phyloP scores from a whole-genome alignment of 2,113 vertebrate genomes.

The Cephalopholis sonnerati region DNA sequence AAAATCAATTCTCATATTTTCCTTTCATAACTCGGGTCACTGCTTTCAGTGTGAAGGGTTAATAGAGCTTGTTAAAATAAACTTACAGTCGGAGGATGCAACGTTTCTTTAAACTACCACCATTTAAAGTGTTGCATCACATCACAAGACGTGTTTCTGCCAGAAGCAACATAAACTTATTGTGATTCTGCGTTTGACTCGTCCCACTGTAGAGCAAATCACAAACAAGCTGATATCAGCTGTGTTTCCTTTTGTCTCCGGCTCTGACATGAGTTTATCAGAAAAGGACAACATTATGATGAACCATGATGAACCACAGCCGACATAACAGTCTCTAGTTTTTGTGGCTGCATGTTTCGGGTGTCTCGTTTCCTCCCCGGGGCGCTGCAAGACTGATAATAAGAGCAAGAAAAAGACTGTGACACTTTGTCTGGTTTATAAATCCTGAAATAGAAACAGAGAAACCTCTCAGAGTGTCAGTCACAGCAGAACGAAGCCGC shows the following conservation, averaged over 20 bases:
- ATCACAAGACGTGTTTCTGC: not conserved
- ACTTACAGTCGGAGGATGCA: not conserved
- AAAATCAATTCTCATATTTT: slow-evolving; percentile 13
- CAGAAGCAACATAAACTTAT: not conserved
- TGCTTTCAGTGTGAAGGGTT: not conserved
- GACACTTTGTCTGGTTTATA: not conserved
- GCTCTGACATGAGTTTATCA: not conserved
- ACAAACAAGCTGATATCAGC: not conserved
- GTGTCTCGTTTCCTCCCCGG: slow-evolving; percentile 43
- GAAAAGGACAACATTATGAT: not conserved
- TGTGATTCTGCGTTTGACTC: not conserved
- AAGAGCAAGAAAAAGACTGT: not conserved
- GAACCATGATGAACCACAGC: not conserved
- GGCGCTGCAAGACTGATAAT: not conserved
- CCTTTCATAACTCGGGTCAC: not conserved
- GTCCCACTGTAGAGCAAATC: not conserved
- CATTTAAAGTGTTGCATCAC: slow-evolving; percentile 1
- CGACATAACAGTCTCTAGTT: slow-evolving; percentile 1
- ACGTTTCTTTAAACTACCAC: not conserved
- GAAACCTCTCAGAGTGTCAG: slow-evolving; percentile 20
- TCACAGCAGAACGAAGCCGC: slow-evolving; percentile 27
- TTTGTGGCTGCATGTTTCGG: slow-evolving; percentile 5
- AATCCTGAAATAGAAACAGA: slow-evolving; percentile 1
- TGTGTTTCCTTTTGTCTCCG: slow-evolving; percentile 15
- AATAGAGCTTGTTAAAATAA: not conserved